Conservation (phyloP, 2,888 invertebrate genomes). For the Leptopilina drosophilae region DNA sequence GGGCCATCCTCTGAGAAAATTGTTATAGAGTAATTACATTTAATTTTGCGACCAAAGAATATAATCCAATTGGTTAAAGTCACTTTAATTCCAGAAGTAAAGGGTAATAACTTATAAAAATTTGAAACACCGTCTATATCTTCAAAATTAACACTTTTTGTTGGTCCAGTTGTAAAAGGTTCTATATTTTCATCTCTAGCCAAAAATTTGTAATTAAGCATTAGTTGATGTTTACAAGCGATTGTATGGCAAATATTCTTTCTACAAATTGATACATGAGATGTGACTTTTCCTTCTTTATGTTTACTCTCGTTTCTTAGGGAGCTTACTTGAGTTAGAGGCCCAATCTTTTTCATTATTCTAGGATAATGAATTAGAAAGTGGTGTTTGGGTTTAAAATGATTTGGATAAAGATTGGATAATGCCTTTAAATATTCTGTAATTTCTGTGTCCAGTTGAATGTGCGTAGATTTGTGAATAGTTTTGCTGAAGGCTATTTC, state of each 20-base stretch:
- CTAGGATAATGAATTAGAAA: not conserved
- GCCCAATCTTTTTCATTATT: slow-evolving; percentile 7
- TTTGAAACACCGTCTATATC: not conserved
- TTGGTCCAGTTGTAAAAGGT: not conserved
- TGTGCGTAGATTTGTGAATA: not conserved
- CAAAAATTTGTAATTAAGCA: slow-evolving; percentile 30
- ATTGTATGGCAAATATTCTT: slow-evolving; percentile 26
- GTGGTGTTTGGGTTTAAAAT: not conserved
- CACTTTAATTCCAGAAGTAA: not conserved
- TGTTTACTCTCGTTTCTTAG: slow-evolving; percentile 42
- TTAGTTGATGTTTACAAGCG: slow-evolving; percentile 31
- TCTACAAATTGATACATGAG: slow-evolving; percentile 21
- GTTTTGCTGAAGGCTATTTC: not conserved
- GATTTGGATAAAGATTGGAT: not conserved
- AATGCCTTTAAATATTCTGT: not conserved
- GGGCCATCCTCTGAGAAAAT: no score
- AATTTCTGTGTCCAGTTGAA: not conserved
- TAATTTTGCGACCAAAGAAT: no score
- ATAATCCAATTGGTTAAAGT: not conserved
- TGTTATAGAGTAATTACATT: no score
- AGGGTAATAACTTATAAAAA: not conserved
- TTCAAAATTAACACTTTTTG: not conserved
- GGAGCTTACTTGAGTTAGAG: slow-evolving; percentile 1
- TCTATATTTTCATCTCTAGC: not conserved
- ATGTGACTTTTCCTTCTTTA: slow-evolving; percentile 29